These are phyloP conservation scores for Tor tambroides DNA, from an alignment of 2,113 vertebrate genomes.

Conservation along the genomic window DNA sequence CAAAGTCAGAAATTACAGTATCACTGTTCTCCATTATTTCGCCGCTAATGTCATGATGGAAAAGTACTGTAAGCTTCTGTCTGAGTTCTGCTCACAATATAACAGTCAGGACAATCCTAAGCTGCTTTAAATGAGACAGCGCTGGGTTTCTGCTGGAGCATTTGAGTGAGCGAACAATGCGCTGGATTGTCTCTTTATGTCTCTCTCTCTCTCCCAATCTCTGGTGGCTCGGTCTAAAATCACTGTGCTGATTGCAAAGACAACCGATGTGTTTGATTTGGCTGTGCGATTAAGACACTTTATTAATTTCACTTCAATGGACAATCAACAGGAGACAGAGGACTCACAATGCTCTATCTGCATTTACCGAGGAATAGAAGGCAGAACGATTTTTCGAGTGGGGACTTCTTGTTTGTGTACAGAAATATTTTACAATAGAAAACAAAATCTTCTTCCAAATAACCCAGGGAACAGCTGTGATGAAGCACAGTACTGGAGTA, in stretches of 20 bases:
- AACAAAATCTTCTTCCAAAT: neutral
- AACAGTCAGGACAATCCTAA: constrained; percentile 31
- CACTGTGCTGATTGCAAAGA: constrained; percentile 57
- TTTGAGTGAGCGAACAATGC: constrained; percentile 33
- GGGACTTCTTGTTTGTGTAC: neutral
- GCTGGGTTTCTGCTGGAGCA: constrained; percentile 7
- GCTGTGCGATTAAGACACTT: constrained; percentile 54
- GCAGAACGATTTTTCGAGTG: neutral
- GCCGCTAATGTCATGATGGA: neutral
- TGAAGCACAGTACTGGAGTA: neutral
- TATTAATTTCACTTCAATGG: constrained; percentile 61
- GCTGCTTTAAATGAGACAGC: constrained; percentile 31
- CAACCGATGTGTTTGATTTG: constrained; percentile 55
- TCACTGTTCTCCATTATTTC: neutral
- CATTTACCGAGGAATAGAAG: neutral
- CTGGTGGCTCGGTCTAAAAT: constrained; percentile 42
- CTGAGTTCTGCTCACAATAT: constrained; percentile 14
- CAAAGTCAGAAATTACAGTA: neutral
- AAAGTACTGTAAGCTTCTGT: constrained; percentile 26
- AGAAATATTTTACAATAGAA: constrained; percentile 1
- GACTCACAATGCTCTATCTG: constrained; percentile 38
- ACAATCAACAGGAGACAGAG: constrained; percentile 56
- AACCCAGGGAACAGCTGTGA: neutral
- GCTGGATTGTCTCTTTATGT: constrained; percentile 28
- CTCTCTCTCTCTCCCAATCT: neutral